Evolutionary conservation across 2,113 vertebrate species (phyloP).

Genomic region (Cyanoramphus novaezelandiae): DNA sequence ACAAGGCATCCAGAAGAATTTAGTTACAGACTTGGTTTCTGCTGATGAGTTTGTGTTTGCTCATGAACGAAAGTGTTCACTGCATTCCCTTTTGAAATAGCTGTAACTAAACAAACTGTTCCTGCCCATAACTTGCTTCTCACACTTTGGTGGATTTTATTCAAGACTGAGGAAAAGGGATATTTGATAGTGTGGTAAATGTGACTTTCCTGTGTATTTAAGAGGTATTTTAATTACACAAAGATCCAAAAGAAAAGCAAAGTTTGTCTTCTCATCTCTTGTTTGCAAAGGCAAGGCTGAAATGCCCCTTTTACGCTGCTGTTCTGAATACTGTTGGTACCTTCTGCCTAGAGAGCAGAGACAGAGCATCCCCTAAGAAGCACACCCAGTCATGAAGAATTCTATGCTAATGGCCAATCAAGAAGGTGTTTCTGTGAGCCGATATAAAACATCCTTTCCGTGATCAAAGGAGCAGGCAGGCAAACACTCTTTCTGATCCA

Average conservation of each 20-base stretch:
- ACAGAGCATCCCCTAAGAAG: not conserved
- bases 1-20: not conserved
- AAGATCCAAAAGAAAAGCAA: not conserved
- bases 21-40: not conserved
- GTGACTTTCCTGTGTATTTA: not conserved
- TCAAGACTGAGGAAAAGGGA: not conserved
- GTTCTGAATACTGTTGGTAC: not conserved
- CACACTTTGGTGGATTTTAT: not conserved
- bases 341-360: not conserved
- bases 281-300: not conserved
- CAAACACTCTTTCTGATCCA: not conserved
- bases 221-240: not conserved
- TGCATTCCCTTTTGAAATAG: not conserved
- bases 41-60: not conserved
- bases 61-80: not conserved
- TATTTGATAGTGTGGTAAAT: not conserved
- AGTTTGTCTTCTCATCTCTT: not conserved
- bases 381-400: fast-evolving
- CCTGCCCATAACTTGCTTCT: not conserved
- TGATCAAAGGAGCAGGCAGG: not conserved
- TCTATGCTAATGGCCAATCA: not conserved
- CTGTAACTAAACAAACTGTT: not conserved
- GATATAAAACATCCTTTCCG: not conserved
- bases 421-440: not conserved
- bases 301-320: not conserved